Evolutionary conservation across 2,888 invertebrate species (phyloP), one percentile per base, ranked within the genome.

Genomic region (Tiliacea citrago): DNA sequence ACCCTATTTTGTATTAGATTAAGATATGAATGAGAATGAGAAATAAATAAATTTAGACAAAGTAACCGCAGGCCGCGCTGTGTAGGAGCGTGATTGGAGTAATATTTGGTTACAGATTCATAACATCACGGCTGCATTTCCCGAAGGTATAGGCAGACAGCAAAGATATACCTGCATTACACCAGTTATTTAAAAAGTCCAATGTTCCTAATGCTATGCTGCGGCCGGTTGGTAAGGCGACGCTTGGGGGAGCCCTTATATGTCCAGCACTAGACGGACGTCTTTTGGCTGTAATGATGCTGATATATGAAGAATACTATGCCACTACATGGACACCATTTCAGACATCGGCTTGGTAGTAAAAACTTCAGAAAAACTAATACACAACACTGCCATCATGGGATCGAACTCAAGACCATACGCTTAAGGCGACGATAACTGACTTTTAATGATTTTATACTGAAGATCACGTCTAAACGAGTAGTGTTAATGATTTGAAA

Each of bases 61-160:
- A 68, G 53, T 74, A 63, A 68, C 74, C 49, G 4, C 39, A 57
- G 61, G 18, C 39, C 21, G 13, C 18, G 35, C 35, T 21, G 60
- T 42, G 57, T 2, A 24, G 12, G 12, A 18, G 53, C 81, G 75
- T 81, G 69, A 62, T 65, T 67, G 0, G 66, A 1, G 18, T 66
- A 42, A 45, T 53, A 78, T 66, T 42, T 47, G 35, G 42, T 49
- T 42, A 49, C 12, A 21, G 16, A n/a, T 65, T 71, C 18, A 29
- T 18, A 57, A n/a, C 3, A 35, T 75, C 5, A 51, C 7, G 18
- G 16, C 10, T 21, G 8, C 35, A 29, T n/a, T 0, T 6, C 8
- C 10, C 0, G 13, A 35, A 45, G 10, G 4, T 39, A 9, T 21
- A 39, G 12, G 12, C 24, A 45, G 62, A 24, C 42, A 62, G 18